Evolutionary conservation across 1,140 invertebrate species (phyloP).

Genomic region (Drosophila nannoptera): DNA sequence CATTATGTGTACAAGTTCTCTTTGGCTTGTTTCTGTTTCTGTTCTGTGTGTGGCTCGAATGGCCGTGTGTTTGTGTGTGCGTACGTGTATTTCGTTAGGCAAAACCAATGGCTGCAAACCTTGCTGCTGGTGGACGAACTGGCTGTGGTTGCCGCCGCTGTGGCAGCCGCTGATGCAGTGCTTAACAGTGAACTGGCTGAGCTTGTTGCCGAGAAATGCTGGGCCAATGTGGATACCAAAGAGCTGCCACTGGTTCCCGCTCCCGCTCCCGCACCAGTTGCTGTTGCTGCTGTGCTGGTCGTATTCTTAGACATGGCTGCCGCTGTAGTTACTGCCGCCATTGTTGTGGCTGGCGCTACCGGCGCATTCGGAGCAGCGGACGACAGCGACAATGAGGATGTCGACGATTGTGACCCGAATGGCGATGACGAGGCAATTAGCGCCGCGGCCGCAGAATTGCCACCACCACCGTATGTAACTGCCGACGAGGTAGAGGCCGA

Average conservation of each 20-base stretch:
- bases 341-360: conserved; percentile 32
- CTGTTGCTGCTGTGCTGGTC: conserved; percentile 10
- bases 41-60: too few species aligned
- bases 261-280: conserved; percentile 7
- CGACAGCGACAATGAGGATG: conserved; percentile 62
- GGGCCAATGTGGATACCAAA: conserved; percentile 71
- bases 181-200: conserved; percentile 46
- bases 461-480: conserved; percentile 62
- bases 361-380: conserved; percentile 47
- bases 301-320: too few species aligned
- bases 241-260: conserved; percentile 30
- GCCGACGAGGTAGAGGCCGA: conserved; percentile 56
- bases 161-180: conserved; percentile 31
- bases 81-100: conserved; percentile 9
- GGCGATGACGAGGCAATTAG: conserved; percentile 61
- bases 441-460: conserved; percentile 62
- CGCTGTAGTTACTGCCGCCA: conserved; percentile 8
- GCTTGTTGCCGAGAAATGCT: conserved; percentile 69
- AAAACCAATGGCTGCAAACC: conserved; percentile 61
- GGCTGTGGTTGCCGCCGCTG: conserved; percentile 47
- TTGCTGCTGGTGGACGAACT: conserved; percentile 58
- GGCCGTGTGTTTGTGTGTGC: conserved; percentile 13
- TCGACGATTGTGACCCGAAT: conserved; percentile 62
- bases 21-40: not conserved
- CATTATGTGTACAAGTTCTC: conserved; percentile 27